These are phyloP conservation scores for Calameuta filiformis DNA, from an alignment of 2,888 invertebrate species.

Conservation along the genomic window DNA sequence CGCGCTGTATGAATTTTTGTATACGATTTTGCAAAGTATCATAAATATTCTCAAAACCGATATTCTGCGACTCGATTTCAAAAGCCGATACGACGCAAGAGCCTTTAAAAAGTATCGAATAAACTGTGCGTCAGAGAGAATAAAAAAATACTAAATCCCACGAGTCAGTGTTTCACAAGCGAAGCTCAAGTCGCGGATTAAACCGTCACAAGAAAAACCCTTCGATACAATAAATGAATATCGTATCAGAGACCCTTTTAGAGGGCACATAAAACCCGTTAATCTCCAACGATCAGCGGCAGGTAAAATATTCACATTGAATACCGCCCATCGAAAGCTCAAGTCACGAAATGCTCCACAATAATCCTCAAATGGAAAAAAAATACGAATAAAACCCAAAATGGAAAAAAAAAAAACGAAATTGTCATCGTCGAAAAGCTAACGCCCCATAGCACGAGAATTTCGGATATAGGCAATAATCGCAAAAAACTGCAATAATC, in stretches of 20 bases:
- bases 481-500: not conserved
- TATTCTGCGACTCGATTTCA: not conserved
- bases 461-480: slow-evolving; percentile 28
- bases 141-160: not conserved
- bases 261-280: not conserved
- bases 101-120: not conserved
- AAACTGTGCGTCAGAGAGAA: not conserved
- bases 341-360: not conserved
- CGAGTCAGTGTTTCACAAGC: slow-evolving; percentile 2
- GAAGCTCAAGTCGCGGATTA: slow-evolving; percentile 4
- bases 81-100: not conserved
- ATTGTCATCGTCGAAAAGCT: not conserved
- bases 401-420: not conserved
- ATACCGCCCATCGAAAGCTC: not conserved
- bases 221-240: not conserved
- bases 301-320: not conserved
- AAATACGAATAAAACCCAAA: not conserved
- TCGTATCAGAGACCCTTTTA: not conserved
- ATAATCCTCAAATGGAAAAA: not conserved
- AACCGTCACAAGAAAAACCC: not conserved
- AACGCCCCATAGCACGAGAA: not conserved
- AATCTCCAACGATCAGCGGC: not conserved
- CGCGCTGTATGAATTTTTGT: not conserved
- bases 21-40: not conserved
- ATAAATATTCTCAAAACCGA: not conserved